Evolutionary conservation across 2,797 vertebrate species (phyloP), one percentile per base, ranked within the genome.

Genomic region (Basileuterus tristriatus): DNA sequence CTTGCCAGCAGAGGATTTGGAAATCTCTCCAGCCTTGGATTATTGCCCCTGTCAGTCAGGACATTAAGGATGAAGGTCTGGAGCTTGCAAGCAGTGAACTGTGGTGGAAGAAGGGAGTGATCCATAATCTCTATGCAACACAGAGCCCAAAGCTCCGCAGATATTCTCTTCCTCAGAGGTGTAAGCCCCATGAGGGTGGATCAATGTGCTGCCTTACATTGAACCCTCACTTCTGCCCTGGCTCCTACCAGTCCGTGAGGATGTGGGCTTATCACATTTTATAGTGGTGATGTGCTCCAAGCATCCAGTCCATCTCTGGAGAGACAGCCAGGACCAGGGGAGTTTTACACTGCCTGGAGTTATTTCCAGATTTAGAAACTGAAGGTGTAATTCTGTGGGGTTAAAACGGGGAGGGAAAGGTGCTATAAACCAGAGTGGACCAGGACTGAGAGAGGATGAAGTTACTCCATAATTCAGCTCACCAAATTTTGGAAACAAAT

Each of bases 151-250:
- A 80, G 34, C 9, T 65, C 32, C n/a, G 23, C 26, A 55, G 12
- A 44, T 19, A 21, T 6, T 70, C n/a, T 27, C 11, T 30, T 50
- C 2, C 29, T 85, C 44, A 23, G 41, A 92, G 41, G 7, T 34
- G 6, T 10, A 36, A 65, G 39, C 17, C 26, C 39, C 47, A 1
- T 0, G 0, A 65, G 43, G 24, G 12, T 32, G 22, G 43, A 34
- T 55, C 41, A 43, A 7, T 1, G 8, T 32, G 3, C 37, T 60
- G 47, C n/a, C 27, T 70, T 17, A 13, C 32, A 4, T 0, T 55
- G 41, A 72, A 71, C 37, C 64, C 67, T 77, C 47, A 26, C 11
- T 29, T 23, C 60, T 44, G 30, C 43, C 53, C 37, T 71, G 34
- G 29, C 53, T 83, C 75, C 43, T 8, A 36, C 14, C 69, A 75